Percentiles rank a stretch among this genome's conserved stretches.
Evolutionary conservation across 2,888 invertebrate genomes (phyloP).

Genomic region (Hydrotaea cyrtoneurina): DNA sequence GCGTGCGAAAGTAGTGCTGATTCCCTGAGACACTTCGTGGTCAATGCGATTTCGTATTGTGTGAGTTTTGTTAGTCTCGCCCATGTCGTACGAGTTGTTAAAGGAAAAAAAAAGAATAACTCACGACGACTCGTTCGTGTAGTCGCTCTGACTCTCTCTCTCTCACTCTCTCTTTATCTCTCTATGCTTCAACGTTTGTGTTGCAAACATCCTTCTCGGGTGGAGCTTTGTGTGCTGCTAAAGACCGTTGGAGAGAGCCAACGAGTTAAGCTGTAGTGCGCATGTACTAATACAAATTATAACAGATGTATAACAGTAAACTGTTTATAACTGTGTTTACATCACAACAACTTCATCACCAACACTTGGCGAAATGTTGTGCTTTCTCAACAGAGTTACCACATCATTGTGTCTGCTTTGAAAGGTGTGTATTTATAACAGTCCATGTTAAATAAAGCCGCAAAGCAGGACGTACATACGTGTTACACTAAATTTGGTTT

Average conservation of each 20-base stretch:
- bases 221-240: constrained; percentile 56
- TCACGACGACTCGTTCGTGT: neutral
- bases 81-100: constrained; percentile 64
- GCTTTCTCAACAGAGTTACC: neutral
- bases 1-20: neutral
- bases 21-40: constrained; percentile 28
- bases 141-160: no score
- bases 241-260: neutral
- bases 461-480: neutral
- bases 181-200: neutral
- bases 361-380: neutral
- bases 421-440: neutral
- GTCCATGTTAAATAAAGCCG: neutral
- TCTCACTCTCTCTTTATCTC: no score
- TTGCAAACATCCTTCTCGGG: constrained; percentile 40
- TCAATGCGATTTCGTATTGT: constrained; percentile 6
- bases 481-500: no score
- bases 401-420: neutral
- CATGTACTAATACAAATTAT: neutral
- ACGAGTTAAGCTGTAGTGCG: neutral
- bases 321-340: neutral
- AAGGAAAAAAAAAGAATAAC: neutral
- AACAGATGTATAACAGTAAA: neutral
- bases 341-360: no score
- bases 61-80: constrained; percentile 44